These are phyloP conservation scores for Lochmaea crataegi DNA, from an alignment of 2,888 invertebrate genomes.

Conservation along the genomic window DNA sequence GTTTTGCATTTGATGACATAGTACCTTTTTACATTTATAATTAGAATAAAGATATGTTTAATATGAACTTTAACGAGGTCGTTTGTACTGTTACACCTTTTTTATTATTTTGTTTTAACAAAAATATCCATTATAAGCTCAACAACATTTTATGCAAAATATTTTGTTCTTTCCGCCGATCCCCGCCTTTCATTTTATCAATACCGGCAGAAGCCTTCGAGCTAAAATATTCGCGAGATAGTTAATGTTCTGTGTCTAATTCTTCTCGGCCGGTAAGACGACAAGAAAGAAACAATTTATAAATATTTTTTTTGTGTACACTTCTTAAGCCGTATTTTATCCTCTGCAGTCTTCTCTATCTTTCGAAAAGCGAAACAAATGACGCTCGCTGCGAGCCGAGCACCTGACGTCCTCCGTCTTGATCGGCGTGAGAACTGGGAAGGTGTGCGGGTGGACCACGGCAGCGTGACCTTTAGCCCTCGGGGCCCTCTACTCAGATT, in stretches of 20 bases:
- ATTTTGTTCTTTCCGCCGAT: neutral
- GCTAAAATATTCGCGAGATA: constrained; percentile 12
- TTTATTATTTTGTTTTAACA: too few species aligned
- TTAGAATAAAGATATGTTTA: too few species aligned
- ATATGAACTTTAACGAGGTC: too few species aligned
- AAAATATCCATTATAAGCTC: too few species aligned
- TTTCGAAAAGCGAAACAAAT: constrained; percentile 39
- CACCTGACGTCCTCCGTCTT: constrained; percentile 41
- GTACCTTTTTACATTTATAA: too few species aligned
- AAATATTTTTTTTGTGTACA: constrained; percentile 22
- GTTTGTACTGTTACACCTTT: too few species aligned
- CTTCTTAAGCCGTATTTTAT: constrained; percentile 28
- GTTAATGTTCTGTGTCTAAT: constrained; percentile 16
- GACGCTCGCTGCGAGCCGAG: constrained; percentile 39
- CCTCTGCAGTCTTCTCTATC: constrained; percentile 5
- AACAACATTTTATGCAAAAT: neutral
- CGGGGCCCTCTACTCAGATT: constrained; percentile 39
- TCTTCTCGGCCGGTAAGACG: neutral
- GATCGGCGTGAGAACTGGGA: constrained; percentile 51
- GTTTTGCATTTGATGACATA: too few species aligned
- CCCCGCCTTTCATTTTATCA: neutral
- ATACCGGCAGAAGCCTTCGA: constrained; percentile 10
- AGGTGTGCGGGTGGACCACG: constrained; percentile 51
- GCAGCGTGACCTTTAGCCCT: constrained; percentile 51
- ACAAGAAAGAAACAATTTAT: constrained; percentile 25